These are phyloP conservation scores for Acrobasis suavella DNA, from an alignment of 2,888 invertebrate species.

Conservation along the genomic window DNA sequence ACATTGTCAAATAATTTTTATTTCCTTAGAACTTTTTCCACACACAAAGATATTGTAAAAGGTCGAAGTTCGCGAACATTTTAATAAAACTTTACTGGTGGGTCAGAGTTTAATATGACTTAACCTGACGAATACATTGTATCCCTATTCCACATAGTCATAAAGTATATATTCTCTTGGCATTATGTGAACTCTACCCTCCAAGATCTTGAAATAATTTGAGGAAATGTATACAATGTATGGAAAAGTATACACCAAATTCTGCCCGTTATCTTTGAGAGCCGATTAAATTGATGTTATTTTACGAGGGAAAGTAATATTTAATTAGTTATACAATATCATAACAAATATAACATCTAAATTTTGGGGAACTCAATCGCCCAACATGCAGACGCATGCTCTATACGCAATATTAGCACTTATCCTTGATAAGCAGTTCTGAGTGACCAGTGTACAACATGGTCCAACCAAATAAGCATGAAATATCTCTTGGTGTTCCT, in stretches of 20 bases:
- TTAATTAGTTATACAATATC: background rate
- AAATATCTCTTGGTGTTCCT: no score
- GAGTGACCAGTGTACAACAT: no score
- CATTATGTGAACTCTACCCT: background rate
- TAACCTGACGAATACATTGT: constrained; percentile 6
- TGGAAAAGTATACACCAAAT: background rate
- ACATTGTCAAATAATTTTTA: background rate
- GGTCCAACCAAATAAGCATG: no score
- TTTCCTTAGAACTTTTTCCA: background rate
- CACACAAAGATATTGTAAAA: constrained; percentile 14
- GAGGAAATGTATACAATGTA: background rate
- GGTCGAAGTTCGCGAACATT: constrained; percentile 20
- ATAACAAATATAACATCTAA: background rate
- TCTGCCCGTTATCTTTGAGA: constrained; percentile 2
- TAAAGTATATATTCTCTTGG: constrained; percentile 2
- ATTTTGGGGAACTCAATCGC: no score
- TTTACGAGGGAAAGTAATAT: constrained; percentile 5
- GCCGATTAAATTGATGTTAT: background rate
- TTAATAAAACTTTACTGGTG: constrained; percentile 22
- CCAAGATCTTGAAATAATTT: constrained; percentile 8
- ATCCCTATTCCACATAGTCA: background rate
- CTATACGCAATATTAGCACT: no score
- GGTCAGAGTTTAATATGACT: constrained; percentile 21
- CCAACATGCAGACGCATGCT: no score
- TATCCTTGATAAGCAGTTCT: no score